These are phyloP conservation scores for Malachius bipustulatus DNA, from an alignment of 2,888 invertebrate genomes.

Conservation along the genomic window DNA sequence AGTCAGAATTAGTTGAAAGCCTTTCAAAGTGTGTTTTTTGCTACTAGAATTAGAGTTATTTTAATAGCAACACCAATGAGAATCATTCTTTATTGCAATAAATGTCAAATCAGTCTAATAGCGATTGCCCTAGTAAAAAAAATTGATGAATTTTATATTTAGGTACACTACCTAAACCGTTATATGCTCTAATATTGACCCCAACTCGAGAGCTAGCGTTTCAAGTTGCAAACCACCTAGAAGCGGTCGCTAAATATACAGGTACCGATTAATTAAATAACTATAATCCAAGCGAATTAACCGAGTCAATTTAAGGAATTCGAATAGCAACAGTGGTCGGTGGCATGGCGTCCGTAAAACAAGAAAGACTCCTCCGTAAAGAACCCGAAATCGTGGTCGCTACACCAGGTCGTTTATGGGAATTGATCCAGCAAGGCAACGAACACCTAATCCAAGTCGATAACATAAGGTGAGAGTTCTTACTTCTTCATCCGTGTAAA, in stretches of 20 bases:
- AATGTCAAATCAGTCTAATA: too few species aligned
- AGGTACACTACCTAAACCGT: constrained; percentile 42
- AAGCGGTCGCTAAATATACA: constrained; percentile 67
- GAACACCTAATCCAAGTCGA: constrained; percentile 60
- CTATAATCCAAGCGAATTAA: too few species aligned
- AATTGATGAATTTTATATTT: constrained; percentile 8
- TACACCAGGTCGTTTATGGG: constrained; percentile 96
- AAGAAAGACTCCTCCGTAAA: constrained; percentile 69
- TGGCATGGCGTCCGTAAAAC: constrained; percentile 89
- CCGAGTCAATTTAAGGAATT: constrained; percentile 40
- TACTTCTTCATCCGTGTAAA: too few species aligned
- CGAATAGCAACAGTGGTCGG: constrained; percentile 79
- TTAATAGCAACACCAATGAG: too few species aligned
- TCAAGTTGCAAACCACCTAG: constrained; percentile 82
- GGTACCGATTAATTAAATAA: constrained; percentile 33
- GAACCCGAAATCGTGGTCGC: constrained; percentile 92
- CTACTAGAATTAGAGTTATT: too few species aligned
- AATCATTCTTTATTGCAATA: too few species aligned
- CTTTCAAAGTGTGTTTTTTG: too few species aligned
- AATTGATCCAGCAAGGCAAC: constrained; percentile 71
- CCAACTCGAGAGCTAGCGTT: constrained; percentile 95
- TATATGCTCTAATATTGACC: constrained; percentile 80
- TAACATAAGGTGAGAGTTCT: constrained; percentile 57
- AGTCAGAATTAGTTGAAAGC: too few species aligned
- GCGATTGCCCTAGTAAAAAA: too few species aligned